phyloP scores from a whole-genome alignment of 2,888 invertebrate genomes.

The Aporophyla lueneburgensis region DNA sequence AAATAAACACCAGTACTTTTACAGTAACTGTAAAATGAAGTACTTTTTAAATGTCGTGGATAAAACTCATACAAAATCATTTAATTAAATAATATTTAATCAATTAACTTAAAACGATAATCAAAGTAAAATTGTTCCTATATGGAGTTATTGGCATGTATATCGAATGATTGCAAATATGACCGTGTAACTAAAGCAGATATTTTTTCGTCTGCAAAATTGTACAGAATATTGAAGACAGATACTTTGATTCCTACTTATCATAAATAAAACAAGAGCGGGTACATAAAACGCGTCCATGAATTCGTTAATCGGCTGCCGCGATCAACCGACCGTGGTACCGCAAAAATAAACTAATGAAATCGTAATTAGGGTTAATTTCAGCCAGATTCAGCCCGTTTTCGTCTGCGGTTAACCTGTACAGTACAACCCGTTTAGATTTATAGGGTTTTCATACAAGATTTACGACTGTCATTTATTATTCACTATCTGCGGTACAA shows the following conservation, averaged over 20 bases:
- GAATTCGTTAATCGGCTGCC: constrained; percentile 49
- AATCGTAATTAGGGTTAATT: constrained; percentile 67
- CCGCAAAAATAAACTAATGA: constrained; percentile 64
- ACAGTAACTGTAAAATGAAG: too few species aligned
- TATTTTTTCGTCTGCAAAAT: background rate
- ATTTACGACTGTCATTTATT: constrained; percentile 89
- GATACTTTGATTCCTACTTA: background rate
- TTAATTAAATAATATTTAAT: too few species aligned
- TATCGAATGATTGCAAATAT: background rate
- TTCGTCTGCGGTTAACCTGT: constrained; percentile 77
- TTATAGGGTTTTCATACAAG: constrained; percentile 89
- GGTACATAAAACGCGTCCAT: constrained; percentile 32
- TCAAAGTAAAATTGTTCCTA: background rate
- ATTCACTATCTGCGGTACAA: constrained; percentile 87
- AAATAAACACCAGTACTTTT: too few species aligned
- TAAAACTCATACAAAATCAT: too few species aligned
- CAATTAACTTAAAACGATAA: too few species aligned
- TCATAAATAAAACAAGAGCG: constrained; percentile 6
- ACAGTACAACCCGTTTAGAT: constrained; percentile 83
- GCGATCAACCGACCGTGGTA: constrained; percentile 25
- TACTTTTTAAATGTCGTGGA: too few species aligned
- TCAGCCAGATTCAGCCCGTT: constrained; percentile 52
- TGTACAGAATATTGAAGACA: background rate
- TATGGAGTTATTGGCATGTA: background rate
- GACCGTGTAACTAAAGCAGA: background rate